Evolutionary conservation across 2,797 vertebrate species (phyloP).

Genomic region (Distichodus sexfasciatus): DNA sequence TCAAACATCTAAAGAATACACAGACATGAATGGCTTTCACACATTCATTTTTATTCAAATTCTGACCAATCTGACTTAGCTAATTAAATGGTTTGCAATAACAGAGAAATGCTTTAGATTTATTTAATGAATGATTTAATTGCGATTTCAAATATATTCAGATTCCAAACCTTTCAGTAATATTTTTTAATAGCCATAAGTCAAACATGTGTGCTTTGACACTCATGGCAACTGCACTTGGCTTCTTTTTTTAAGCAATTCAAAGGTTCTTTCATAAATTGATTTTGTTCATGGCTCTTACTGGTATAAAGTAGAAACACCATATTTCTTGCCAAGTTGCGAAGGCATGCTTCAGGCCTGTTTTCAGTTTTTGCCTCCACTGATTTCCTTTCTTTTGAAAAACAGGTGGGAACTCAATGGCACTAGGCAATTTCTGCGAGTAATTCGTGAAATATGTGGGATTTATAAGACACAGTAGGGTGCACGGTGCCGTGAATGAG

Average conservation of each 20-base stretch:
- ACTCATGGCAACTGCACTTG: neutral
- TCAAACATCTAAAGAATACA: neutral
- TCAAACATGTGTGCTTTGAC: neutral
- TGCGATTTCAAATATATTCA: neutral
- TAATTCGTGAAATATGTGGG: conserved; percentile 20
- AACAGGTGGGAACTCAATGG: conserved; percentile 13
- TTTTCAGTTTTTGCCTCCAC: neutral
- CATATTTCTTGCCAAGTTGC: conserved; percentile 5
- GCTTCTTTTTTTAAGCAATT: neutral
- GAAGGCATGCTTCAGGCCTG: conserved; percentile 14
- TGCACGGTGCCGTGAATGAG: neutral
- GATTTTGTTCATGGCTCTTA: conserved; percentile 1
- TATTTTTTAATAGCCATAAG: conserved; percentile 8
- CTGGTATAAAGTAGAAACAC: neutral
- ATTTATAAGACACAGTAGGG: conserved; percentile 2
- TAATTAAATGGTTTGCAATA: neutral
- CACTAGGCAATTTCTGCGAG: neutral
- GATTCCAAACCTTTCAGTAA: neutral
- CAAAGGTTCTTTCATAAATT: conserved; percentile 9
- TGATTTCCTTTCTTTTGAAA: conserved; percentile 1
- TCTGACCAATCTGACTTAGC: neutral
- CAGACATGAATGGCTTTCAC: neutral
- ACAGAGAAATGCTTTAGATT: too few relatives aligned
- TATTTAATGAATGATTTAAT: neutral
- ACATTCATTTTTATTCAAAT: neutral